Percentiles rank a stretch among this genome's conserved stretches.
phyloP scores from a whole-genome alignment of 2,888 invertebrate genomes.

The Atrina japonica region DNA sequence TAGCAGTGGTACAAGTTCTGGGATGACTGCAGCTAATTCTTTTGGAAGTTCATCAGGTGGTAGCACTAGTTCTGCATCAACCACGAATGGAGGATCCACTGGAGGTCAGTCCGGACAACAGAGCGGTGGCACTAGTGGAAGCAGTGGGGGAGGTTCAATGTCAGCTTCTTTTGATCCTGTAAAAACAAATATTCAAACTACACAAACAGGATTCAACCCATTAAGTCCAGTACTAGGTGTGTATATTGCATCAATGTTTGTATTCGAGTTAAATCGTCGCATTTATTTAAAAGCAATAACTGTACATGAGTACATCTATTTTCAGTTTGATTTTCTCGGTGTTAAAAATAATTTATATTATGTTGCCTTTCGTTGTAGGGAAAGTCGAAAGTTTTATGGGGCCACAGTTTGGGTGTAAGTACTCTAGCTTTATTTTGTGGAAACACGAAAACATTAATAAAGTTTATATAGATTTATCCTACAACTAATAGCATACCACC shows the following conservation, averaged over 20 bases:
- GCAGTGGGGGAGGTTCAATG: constrained; percentile 29
- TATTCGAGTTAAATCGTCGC: too few relatives aligned
- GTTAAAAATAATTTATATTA: too few relatives aligned
- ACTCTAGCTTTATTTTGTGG: too few relatives aligned
- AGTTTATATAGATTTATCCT: neutral
- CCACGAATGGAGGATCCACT: neutral
- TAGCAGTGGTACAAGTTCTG: constrained; percentile 1
- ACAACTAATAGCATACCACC: too few relatives aligned
- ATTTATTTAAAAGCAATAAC: too few relatives aligned
- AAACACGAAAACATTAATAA: too few relatives aligned
- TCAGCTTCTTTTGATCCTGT: constrained; percentile 50
- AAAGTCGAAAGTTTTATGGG: constrained; percentile 56
- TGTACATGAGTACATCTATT: neutral
- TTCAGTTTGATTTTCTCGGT: neutral
- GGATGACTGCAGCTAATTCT: neutral
- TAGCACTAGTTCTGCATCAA: constrained; percentile 2
- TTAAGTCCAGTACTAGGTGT: constrained; percentile 56
- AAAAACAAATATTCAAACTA: constrained; percentile 52
- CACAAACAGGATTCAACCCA: constrained; percentile 56
- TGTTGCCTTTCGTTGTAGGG: constrained; percentile 39
- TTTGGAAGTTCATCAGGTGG: constrained; percentile 5
- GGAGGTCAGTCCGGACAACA: neutral
- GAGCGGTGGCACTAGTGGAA: neutral
- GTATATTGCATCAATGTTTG: neutral
- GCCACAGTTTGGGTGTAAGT: constrained; percentile 45